These are phyloP conservation scores for Bujurquina vittata DNA, from an alignment of 2,113 vertebrate species.

Conservation along the genomic window DNA sequence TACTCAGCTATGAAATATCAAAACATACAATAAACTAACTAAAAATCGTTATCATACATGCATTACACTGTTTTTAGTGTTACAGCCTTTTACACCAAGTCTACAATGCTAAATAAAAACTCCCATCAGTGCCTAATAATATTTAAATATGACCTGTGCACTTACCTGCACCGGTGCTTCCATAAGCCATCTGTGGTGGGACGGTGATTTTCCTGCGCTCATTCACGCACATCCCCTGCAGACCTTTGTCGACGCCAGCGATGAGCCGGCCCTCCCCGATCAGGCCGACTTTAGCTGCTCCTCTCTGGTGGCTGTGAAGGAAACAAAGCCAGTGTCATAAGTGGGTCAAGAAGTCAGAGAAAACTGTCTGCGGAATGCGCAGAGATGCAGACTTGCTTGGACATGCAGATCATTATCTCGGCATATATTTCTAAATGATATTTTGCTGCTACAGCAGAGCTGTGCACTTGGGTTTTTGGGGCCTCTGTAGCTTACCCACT, in stretches of 20 bases:
- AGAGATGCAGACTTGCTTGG: neutral
- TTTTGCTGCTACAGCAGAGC: neutral
- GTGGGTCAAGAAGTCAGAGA: neutral
- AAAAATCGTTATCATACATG: neutral
- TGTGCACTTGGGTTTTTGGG: neutral
- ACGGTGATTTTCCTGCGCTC: slow-evolving; percentile 91
- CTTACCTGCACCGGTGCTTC: slow-evolving; percentile 90
- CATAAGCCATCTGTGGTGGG: slow-evolving; percentile 92
- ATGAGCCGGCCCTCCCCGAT: slow-evolving; percentile 92
- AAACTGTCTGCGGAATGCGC: neutral
- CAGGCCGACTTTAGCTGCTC: slow-evolving; percentile 84
- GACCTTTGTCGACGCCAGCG: slow-evolving; percentile 91
- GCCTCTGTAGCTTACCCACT: neutral
- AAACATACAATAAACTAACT: neutral
- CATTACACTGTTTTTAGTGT: neutral
- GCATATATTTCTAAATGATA: neutral
- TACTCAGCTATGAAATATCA: neutral
- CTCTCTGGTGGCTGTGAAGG: slow-evolving; percentile 84
- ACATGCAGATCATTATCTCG: neutral
- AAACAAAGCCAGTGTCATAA: neutral
- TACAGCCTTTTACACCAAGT: neutral
- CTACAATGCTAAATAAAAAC: neutral
- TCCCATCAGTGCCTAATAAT: neutral
- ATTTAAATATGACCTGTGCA: neutral
- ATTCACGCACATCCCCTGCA: slow-evolving; percentile 96